These are phyloP conservation scores for Tragelaphus imberbis DNA, from an alignment of 2,113 vertebrate genomes.

Conservation along the genomic window DNA sequence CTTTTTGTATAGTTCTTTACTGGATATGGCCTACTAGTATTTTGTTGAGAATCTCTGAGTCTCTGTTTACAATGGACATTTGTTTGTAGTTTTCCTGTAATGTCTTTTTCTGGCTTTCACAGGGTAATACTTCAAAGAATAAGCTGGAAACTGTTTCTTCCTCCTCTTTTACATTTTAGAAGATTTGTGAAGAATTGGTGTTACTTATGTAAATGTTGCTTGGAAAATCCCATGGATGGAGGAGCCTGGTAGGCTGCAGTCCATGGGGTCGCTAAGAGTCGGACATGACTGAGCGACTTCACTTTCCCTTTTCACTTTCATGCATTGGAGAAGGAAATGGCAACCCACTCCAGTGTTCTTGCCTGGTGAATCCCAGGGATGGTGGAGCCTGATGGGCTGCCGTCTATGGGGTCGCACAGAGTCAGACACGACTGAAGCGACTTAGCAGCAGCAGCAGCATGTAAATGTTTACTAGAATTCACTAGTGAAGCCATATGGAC, in stretches of 20 bases:
- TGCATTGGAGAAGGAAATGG: no score
- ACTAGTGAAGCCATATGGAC: not conserved
- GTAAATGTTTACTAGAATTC: not conserved
- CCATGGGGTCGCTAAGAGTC: no score
- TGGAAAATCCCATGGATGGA: no score
- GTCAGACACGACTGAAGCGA: no score
- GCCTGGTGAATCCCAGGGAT: no score
- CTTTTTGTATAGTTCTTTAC: not conserved
- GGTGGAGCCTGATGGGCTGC: no score
- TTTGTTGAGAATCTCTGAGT: not conserved
- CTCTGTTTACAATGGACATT: not conserved
- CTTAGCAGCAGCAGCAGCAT: not conserved
- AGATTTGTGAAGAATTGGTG: not conserved
- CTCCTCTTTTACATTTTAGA: not conserved
- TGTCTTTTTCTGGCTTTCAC: not conserved
- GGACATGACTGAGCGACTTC: no score
- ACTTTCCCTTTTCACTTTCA: no score
- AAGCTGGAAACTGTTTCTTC: not conserved
- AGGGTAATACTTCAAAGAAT: not conserved
- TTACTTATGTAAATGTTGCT: not conserved
- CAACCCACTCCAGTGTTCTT: no score
- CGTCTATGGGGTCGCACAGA: no score
- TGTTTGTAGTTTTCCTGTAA: not conserved
- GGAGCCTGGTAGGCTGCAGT: no score
- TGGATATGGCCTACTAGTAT: not conserved